phyloP scores from a whole-genome alignment of 2,888 invertebrate species.

The Coelinius sp. region DNA sequence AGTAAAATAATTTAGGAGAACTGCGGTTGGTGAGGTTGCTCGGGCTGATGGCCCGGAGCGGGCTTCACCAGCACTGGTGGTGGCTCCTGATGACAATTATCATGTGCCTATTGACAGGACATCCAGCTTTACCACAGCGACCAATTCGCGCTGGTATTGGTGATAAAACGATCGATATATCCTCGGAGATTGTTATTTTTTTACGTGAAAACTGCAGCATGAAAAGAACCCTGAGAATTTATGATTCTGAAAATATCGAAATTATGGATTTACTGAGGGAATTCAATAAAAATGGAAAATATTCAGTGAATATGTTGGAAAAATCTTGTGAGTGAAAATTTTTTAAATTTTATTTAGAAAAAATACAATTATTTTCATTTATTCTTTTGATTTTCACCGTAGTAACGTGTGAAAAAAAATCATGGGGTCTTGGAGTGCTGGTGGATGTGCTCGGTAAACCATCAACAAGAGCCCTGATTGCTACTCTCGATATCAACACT shows the following conservation, averaged over 20 bases:
- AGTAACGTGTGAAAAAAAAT: constrained; percentile 72
- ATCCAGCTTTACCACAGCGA: constrained; percentile 67
- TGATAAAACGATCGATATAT: constrained; percentile 48
- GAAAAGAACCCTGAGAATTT: background rate
- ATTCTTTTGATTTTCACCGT: constrained; percentile 58
- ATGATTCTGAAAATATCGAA: constrained; percentile 44
- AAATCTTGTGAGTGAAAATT: constrained; percentile 61
- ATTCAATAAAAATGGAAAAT: constrained; percentile 51
- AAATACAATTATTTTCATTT: background rate
- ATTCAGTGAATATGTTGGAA: constrained; percentile 57
- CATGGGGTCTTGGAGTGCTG: constrained; percentile 70
- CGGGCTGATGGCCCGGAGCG: constrained; percentile 71
- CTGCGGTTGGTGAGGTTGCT: constrained; percentile 41
- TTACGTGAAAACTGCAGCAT: constrained; percentile 62
- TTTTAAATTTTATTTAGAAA: constrained; percentile 9
- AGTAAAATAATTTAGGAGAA: background rate
- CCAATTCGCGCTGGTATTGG: constrained; percentile 57
- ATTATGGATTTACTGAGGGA: constrained; percentile 62
- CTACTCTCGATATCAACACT: constrained; percentile 72
- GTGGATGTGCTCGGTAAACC: constrained; percentile 70
- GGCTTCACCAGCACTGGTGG: constrained; percentile 64
- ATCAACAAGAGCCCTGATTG: constrained; percentile 70
- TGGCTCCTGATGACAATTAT: constrained; percentile 60
- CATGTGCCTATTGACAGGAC: constrained; percentile 44
- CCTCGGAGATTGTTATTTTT: constrained; percentile 60